Base-by-base conservation (phyloP, 1,140 invertebrate species). In the Meteorus sp. region DNA sequence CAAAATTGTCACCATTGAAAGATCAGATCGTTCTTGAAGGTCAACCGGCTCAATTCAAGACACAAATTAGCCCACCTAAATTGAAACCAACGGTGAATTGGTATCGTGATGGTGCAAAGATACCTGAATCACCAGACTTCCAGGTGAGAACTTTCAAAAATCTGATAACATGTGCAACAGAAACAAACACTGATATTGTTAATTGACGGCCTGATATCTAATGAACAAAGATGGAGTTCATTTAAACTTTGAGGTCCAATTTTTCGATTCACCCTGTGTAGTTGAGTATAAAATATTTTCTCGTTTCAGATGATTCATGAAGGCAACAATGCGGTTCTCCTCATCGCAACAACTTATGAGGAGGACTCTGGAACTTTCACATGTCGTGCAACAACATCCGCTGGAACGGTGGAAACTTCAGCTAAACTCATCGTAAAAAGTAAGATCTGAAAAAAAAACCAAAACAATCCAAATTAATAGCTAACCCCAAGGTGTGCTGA, bases 341-440 rank as follows among this genome's bases (percentile, higher is more conserved):
- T 95, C 33, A 97, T 98, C 68, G 89, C 91, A 53, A 92, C 89
- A 64, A 95, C 94, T 7, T 94, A 93, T 72, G 91, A 95, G 82
- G 94, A 97, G 82, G 95, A 97, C 82, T 89, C 90, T 54, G 95
- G 95, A 58, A 85, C 85, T 35, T 97, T 96, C 82, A 94, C 91
- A 17, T 95, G 93, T 76, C 88, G 91, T 65, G 93, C 93, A 29
- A 92, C 91, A 54, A 95, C 94, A 62, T 87, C 90, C 57, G 91
- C 90, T 68, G 94, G 94, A 76, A 92, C 93, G 80, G 91, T 92
- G 69, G 91, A 95, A 84, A 91, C 91, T 43, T 94, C 90, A 67
- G 93, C 93, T 67, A 91, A 90, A 81, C 88, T 98, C 83, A 91
- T 90, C 82, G 94, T 97, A 81, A 93, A 94, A 94, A 95, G 95